A percentile compares a stretch with the other conserved stretches of the same genome.
These are phyloP conservation scores for Sebastolobus alascanus DNA, from an alignment of 2,797 vertebrate genomes.

Conservation along the genomic window DNA sequence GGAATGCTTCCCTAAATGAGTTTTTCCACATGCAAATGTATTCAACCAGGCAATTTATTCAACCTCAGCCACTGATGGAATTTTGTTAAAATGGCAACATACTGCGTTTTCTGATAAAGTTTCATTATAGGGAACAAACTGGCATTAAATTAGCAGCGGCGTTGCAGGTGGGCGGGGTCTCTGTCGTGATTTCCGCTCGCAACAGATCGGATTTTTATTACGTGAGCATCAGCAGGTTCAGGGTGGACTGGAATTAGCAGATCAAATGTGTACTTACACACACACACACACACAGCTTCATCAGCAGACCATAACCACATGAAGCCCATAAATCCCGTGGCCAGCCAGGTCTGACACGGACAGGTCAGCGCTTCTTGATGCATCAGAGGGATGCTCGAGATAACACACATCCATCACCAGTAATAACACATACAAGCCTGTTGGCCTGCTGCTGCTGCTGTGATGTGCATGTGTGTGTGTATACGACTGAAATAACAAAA, in stretches of 20 bases:
- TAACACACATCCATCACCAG: conserved; percentile 82
- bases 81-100: conserved; percentile 30
- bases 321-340: conserved; percentile 82
- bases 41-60: conserved; percentile 51
- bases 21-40: conserved; percentile 75
- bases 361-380: conserved; percentile 78
- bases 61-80: conserved; percentile 44
- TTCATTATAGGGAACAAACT: conserved; percentile 22
- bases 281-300: conserved; percentile 43
- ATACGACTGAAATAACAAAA: conserved; percentile 48
- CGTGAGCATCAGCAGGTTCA: conserved; percentile 22
- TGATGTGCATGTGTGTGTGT: conserved; percentile 25
- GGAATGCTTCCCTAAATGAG: conserved; percentile 66
- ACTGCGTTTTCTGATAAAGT: conserved; percentile 31
- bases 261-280: conserved; percentile 66
- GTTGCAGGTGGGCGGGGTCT: conserved; percentile 29
- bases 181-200: conserved; percentile 6
- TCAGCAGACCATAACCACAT: conserved; percentile 74
- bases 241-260: conserved; percentile 42
- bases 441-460: conserved; percentile 46
- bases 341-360: conserved; percentile 80
- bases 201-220: conserved; percentile 43
- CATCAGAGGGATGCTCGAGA: conserved; percentile 74
- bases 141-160: conserved; percentile 2
- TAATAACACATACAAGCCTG: conserved; percentile 73